Percentiles rank a stretch among this genome's conserved stretches.
phyloP scores from a whole-genome alignment of 2,797 vertebrate species.

The Mareca penelope region DNA sequence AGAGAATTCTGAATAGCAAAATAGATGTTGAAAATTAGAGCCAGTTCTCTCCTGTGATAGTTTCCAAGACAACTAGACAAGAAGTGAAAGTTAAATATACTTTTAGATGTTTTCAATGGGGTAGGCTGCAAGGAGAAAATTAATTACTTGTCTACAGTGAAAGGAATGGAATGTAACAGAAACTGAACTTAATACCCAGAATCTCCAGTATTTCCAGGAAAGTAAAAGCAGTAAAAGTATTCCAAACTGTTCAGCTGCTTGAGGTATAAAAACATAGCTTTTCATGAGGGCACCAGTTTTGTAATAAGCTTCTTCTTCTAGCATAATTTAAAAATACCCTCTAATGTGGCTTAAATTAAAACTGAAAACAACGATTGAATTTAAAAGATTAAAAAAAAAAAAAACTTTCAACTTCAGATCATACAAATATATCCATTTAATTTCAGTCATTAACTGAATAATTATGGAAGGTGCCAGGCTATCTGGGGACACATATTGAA shows the following conservation, averaged over 20 bases:
- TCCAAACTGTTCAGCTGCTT: background rate
- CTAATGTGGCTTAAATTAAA: background rate
- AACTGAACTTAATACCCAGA: background rate
- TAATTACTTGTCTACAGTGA: slow-evolving; percentile 5
- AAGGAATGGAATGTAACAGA: background rate
- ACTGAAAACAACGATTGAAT: background rate
- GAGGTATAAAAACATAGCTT: background rate
- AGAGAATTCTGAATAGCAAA: background rate
- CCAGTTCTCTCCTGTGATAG: background rate
- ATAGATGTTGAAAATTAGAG: background rate
- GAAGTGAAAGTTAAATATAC: background rate
- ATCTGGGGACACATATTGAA: background rate
- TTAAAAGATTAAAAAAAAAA: background rate
- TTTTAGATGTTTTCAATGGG: slow-evolving; percentile 1
- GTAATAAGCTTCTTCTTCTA: background rate
- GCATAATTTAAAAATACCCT: background rate
- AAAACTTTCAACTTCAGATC: background rate
- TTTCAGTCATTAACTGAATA: background rate
- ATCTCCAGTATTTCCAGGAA: background rate
- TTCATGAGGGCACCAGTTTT: background rate
- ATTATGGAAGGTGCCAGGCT: background rate
- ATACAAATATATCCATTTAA: background rate
- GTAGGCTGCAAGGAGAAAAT: slow-evolving; percentile 2
- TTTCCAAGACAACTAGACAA: slow-evolving; percentile 61
- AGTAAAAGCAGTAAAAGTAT: background rate